Conservation (phyloP, 2,797 vertebrate species). For the Gadopsis marmoratus region DNA sequence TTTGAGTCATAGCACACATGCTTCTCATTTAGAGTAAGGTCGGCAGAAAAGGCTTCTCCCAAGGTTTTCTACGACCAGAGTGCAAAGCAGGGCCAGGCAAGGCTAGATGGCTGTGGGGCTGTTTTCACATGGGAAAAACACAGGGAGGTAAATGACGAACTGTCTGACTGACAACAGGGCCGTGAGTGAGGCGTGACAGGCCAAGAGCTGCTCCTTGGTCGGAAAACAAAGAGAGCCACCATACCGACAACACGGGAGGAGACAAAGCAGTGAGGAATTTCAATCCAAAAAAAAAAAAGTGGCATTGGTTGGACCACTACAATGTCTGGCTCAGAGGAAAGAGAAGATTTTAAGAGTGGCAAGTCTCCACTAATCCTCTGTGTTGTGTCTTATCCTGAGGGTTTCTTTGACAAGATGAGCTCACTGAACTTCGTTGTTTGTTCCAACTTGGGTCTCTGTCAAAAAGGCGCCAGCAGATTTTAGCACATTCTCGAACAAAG, state of each 20-base stretch:
- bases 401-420: conserved; percentile 60
- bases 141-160: conserved; percentile 34
- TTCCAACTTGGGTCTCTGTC: conserved; percentile 39
- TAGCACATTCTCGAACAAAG: conserved; percentile 4
- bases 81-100: conserved; percentile 20
- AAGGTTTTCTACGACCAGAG: conserved; percentile 34
- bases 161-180: conserved; percentile 35
- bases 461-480: conserved; percentile 47
- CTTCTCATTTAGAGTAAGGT: conserved; percentile 74
- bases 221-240: conserved; percentile 65
- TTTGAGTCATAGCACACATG: conserved; percentile 77
- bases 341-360: conserved; percentile 59
- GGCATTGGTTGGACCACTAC: conserved; percentile 48
- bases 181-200: conserved; percentile 48
- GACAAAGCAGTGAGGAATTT: conserved; percentile 59
- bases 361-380: conserved; percentile 68
- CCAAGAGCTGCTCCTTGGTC: conserved; percentile 33
- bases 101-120: not conserved
- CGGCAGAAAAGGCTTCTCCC: conserved; percentile 51
- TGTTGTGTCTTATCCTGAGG: conserved; percentile 55
- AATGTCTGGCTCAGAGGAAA: conserved; percentile 49
- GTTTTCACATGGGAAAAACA: conserved; percentile 32
- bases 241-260: conserved; percentile 45
- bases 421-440: conserved; percentile 53
- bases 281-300: conserved; percentile 32